phyloP scores from a whole-genome alignment of 92 coral and sea anemone species.

The Umimayanthus chanpuru region DNA sequence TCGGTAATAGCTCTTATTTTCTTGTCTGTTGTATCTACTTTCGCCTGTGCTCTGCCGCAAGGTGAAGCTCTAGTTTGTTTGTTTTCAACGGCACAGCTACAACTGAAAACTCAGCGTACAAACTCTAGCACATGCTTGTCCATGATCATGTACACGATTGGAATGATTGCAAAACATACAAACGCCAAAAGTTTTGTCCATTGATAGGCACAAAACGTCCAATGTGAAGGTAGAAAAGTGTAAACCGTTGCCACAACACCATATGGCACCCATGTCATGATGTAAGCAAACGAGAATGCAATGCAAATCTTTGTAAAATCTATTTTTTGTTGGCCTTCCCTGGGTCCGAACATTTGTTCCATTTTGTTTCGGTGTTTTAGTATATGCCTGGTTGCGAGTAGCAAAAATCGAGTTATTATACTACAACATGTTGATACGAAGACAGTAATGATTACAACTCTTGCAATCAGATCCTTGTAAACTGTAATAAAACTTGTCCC shows the following conservation, averaged over 20 bases:
- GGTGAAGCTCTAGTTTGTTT: neutral
- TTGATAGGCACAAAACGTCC: constrained; percentile 21
- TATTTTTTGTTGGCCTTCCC: too few species aligned
- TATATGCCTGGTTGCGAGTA: too few species aligned
- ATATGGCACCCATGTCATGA: constrained; percentile 22
- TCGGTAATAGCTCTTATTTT: neutral
- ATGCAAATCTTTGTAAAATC: too few species aligned
- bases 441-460: too few species aligned
- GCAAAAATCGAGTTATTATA: too few species aligned
- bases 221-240: neutral
- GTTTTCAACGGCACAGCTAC: neutral
- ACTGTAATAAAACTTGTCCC: too few species aligned
- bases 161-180: neutral
- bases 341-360: too few species aligned
- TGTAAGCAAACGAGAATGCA: constrained; percentile 4
- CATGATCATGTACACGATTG: constrained; percentile 13
- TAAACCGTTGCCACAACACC: constrained; percentile 9
- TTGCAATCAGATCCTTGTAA: too few species aligned
- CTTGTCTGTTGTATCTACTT: neutral
- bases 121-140: neutral
- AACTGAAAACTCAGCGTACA: neutral
- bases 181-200: neutral
- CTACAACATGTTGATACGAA: too few species aligned
- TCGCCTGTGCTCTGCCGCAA: too few species aligned
- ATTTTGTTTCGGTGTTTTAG: too few species aligned